Evolutionary conservation across 92 coral and sea anemone genomes (phyloP), one percentile per base, ranked within the genome.

Genomic region (Zoanthus gigantus): DNA sequence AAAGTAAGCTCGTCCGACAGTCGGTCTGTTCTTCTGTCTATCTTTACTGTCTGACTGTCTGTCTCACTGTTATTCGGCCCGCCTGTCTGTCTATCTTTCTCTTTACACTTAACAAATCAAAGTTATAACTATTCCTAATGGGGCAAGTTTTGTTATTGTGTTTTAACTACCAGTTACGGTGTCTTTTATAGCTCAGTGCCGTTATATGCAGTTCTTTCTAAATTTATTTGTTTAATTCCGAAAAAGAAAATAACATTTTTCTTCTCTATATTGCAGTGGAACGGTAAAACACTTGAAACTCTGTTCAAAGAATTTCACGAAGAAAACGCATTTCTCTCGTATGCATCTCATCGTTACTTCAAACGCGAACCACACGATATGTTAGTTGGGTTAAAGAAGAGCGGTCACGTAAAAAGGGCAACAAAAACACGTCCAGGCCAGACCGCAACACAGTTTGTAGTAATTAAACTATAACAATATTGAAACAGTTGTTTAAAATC

Each of bases 281-380:
- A 84, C n/a, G 78, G 85, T 8, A 86, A 77, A 29, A 88, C 91
- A 23, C 79, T 89, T 65, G 98, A 92, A 42, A 93, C 96, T 16
- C 76, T 96, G 65, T 96, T 96, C 83, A 94, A 95, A 85, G 99
- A 96, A 79, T 95, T 94, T 4, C 99, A 95, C 44, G 95, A 96
- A 74, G 84, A 95, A 87, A 96, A 96, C 76, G 98, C 99, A 13
- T 96, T 96, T 80, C 95, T 84, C 82, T 95, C 99, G 2, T 96
- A 96, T 72, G 97, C 99, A 5, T 96, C 99, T 4, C 94, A 93
- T 73, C 92, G 86, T 65, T 96, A 93, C 78, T 95, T 78, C 89
- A 90, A 90, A 56, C 82, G 82, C 31, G 69, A 79, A 37, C 99
- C 95, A 3, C 93, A 95, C 58, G 99, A 96, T 30, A 96, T 96